Evolutionary conservation across 2,888 invertebrate species (phyloP).

Genomic region (Drosophila cracens): DNA sequence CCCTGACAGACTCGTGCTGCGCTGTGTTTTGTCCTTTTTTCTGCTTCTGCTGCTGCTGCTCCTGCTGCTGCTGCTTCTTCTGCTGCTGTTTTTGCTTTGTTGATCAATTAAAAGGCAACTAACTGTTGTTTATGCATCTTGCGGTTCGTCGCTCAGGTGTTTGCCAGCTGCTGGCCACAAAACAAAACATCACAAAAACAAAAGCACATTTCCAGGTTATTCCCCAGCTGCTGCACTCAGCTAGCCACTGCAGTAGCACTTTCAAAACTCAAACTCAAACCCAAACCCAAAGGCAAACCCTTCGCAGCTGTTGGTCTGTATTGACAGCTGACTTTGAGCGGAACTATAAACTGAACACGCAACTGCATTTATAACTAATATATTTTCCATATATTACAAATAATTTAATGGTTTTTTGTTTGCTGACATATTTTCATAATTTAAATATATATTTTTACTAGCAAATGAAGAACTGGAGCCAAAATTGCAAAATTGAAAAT

Average conservation of each 20-base stretch:
- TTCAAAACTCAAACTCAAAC: neutral
- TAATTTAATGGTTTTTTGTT: neutral
- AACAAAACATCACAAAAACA: slow-evolving; percentile 19
- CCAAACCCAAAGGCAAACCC: slow-evolving; percentile 1
- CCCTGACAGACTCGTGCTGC: slow-evolving; percentile 56
- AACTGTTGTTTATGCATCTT: slow-evolving; percentile 65
- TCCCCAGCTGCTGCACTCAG: slow-evolving; percentile 37
- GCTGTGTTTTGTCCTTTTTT: neutral
- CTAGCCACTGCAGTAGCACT: slow-evolving; percentile 21
- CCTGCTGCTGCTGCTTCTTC: slow-evolving; percentile 11
- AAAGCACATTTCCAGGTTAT: slow-evolving; percentile 47
- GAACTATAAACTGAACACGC: neutral
- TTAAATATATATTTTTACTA: neutral
- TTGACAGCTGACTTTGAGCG: slow-evolving; percentile 3
- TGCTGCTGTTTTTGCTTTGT: slow-evolving; percentile 48
- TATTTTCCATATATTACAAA: neutral
- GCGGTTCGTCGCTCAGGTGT: slow-evolving; percentile 66
- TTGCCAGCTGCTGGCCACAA: slow-evolving; percentile 31
- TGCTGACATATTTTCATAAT: neutral
- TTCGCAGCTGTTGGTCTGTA: slow-evolving; percentile 33
- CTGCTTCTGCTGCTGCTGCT: slow-evolving; percentile 15
- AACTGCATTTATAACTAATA: neutral
- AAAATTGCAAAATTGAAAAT: neutral
- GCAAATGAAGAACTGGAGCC: neutral
- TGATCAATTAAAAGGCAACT: slow-evolving; percentile 64